Base-by-base conservation (phyloP, 2,113 vertebrate species). In the Vidua chalybeata region DNA sequence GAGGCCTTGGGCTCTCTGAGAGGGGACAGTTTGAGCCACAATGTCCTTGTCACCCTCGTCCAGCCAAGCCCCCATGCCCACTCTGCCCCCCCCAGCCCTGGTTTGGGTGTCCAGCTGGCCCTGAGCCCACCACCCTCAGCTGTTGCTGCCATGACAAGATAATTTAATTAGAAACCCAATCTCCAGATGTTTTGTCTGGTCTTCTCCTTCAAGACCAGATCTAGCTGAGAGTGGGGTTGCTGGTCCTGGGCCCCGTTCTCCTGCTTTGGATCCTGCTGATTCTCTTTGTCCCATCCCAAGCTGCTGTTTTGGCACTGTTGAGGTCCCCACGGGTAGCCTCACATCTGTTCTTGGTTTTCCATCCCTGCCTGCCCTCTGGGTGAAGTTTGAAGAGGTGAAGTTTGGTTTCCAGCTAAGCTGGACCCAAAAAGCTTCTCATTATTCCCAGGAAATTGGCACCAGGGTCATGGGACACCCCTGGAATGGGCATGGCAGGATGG, bases 401-500 rank as follows among this genome's bases (percentile, higher is more conserved):
- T 91, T 72, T 74, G 52, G 17, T 37, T 75, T 93, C 49, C 45
- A n/a, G 46, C 78, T 46, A 30, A 77, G 59, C 24, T 46, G 56
- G 61, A 51, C 7, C 37, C 35, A 30, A 21, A 45, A 58, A 90
- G 18, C 46, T 86, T 63, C 61, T 84, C 3, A 5, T 92, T 19
- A 15, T 74, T 84, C 35, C 46, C 33, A 67, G 27, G 21, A 9
- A 54, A 35, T 69, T 1, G 2, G 52, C 72, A 39, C 31, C 64
- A n/a, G 45, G 21, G 30, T 10, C 19, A 4, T 27, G 46, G 63
- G 72, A 33, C 46, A 55, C 2, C 8, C 14, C 22, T 3, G 13
- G 37, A 18, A 4, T 0, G 1, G 66, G 39, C 61, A 45, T 0
- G 0, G 49, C 37, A 51, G 78, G 35, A 56, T 1, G 7, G 68